Conservation (phyloP, 2,113 vertebrate species). For the Centropus unirufus region DNA sequence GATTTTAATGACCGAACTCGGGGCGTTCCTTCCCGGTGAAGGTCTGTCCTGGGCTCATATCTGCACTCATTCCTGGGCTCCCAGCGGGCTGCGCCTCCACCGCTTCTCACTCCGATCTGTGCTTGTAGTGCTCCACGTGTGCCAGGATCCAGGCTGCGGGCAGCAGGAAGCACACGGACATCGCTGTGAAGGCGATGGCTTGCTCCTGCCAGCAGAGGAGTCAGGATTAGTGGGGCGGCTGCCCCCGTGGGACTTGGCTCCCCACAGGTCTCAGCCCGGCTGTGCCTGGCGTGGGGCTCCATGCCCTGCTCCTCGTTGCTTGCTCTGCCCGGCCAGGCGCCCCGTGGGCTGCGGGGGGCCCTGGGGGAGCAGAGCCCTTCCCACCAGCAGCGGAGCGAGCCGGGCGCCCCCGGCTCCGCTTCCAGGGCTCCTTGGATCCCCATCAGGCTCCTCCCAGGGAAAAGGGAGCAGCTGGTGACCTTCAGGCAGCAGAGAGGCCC, state of each 20-base stretch:
- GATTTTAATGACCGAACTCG: conserved; percentile 10
- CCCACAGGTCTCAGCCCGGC: too few species aligned
- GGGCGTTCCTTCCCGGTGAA: fast-evolving
- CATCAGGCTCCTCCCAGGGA: fast-evolving
- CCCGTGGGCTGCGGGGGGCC: neutral
- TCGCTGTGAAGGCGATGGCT: neutral
- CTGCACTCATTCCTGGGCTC: neutral
- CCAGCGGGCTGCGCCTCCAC: fast-evolving
- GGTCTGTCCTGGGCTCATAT: neutral
- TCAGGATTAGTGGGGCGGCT: fast-evolving
- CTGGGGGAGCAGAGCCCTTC: neutral
- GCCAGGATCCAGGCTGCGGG: conserved; percentile 78
- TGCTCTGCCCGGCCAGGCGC: fast-evolving
- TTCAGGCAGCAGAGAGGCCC: neutral
- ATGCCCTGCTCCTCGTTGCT: fast-evolving
- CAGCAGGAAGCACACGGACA: conserved; percentile 45
- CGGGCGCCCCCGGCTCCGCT: neutral
- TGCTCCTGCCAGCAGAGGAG: conserved; percentile 73
- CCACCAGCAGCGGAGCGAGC: fast-evolving
- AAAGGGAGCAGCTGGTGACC: neutral
- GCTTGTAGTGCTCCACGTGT: conserved; percentile 77
- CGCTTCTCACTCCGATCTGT: neutral
- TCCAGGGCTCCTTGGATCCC: fast-evolving
- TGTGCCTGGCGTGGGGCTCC: fast-evolving
- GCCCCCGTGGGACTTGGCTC: too few species aligned